Percentiles rank a stretch among this genome's conserved stretches.
Evolutionary conservation across 1,140 invertebrate species (phyloP).

Genomic region (Drosophila leontia): DNA sequence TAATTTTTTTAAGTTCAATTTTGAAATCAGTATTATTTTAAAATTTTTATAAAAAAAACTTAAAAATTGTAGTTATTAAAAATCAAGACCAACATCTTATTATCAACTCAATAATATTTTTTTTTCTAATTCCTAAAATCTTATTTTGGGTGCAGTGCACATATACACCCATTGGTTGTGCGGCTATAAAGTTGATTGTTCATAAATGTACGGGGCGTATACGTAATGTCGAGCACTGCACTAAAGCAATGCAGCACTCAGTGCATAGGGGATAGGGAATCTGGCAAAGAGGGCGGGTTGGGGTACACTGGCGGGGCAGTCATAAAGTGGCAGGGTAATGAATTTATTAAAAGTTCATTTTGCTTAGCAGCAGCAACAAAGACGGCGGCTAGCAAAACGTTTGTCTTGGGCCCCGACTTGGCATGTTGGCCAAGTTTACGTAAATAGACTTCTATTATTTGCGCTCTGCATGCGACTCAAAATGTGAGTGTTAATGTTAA

Average conservation of each 20-base stretch:
- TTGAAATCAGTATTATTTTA: neutral
- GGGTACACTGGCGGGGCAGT: conserved; percentile 1
- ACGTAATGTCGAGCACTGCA: conserved; percentile 73
- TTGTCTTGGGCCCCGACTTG: conserved; percentile 35
- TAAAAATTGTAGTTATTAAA: no score
- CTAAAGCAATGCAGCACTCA: conserved; percentile 64
- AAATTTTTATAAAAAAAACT: neutral
- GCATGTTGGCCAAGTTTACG: conserved; percentile 78
- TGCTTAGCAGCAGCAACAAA: conserved; percentile 38
- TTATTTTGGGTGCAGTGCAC: neutral
- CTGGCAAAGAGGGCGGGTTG: neutral
- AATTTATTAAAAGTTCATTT: conserved; percentile 79
- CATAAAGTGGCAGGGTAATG: conserved; percentile 72
- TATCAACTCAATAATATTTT: neutral
- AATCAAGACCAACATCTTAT: neutral
- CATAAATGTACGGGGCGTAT: conserved; percentile 82
- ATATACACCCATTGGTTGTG: conserved; percentile 20
- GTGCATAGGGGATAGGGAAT: conserved; percentile 21
- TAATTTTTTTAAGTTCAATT: neutral
- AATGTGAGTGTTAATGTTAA: conserved; percentile 72
- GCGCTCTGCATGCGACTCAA: conserved; percentile 63
- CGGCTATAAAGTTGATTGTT: conserved; percentile 74
- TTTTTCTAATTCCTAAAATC: neutral
- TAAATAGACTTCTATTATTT: conserved; percentile 71
- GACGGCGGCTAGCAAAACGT: conserved; percentile 37